Percentiles rank a stretch among this genome's conserved stretches.
phyloP scores from a whole-genome alignment of 2,888 invertebrate genomes.

The Lasioglossum calceatum region DNA sequence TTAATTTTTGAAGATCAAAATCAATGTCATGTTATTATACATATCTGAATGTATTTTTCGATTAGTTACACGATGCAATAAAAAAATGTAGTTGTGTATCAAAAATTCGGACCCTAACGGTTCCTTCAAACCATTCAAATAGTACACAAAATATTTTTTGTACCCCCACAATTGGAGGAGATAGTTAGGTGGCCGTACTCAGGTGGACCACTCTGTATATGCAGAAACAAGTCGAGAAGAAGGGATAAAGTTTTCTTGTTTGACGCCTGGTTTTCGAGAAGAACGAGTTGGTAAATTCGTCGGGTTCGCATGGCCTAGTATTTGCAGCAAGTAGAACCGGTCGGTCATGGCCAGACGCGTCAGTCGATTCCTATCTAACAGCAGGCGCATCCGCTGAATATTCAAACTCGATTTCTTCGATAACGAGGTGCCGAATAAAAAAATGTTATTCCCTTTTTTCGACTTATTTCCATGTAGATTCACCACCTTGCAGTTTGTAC shows the following conservation, averaged over 20 bases:
- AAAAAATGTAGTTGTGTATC: too few relatives aligned
- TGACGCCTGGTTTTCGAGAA: too few relatives aligned
- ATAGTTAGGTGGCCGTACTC: too few relatives aligned
- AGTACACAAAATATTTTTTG: too few relatives aligned
- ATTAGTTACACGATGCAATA: too few relatives aligned
- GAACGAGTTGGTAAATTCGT: not conserved
- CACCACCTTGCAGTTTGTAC: not conserved
- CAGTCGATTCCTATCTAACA: not conserved
- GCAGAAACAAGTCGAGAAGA: not conserved
- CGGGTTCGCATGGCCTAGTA: not conserved
- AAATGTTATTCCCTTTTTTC: not conserved
- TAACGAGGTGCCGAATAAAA: not conserved
- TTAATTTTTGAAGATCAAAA: too few relatives aligned
- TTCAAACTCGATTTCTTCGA: conserved; percentile 3
- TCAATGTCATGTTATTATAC: too few relatives aligned
- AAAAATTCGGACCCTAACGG: too few relatives aligned
- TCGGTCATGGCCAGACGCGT: not conserved
- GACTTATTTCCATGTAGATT: not conserved
- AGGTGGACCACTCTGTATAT: not conserved
- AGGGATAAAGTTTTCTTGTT: not conserved
- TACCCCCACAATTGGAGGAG: too few relatives aligned
- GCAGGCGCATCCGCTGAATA: not conserved
- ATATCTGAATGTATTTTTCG: too few relatives aligned
- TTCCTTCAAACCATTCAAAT: too few relatives aligned
- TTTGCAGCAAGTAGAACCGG: conserved; percentile 6